Percentiles rank a stretch among this genome's conserved stretches.
These are phyloP conservation scores for Zeugodacus cucurbitae DNA, from an alignment of 1,140 invertebrate genomes.

Conservation along the genomic window DNA sequence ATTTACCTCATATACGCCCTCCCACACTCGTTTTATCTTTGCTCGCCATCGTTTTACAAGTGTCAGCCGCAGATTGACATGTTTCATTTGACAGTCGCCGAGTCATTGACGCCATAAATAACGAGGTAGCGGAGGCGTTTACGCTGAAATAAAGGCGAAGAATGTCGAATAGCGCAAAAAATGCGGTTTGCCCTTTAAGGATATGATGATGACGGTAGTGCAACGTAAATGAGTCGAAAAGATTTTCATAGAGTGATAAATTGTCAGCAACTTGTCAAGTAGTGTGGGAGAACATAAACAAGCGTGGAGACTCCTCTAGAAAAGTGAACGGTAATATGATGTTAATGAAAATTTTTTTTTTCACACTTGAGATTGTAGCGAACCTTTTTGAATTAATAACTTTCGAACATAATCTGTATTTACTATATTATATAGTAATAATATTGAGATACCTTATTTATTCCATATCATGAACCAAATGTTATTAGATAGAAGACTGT, in stretches of 20 bases:
- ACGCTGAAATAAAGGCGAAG: not conserved
- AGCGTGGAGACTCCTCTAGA: not conserved
- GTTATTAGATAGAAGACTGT: no score
- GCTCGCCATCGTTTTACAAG: not conserved
- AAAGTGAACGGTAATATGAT: not conserved
- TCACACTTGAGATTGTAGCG: not conserved
- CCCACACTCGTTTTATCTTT: no score
- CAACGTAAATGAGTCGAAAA: not conserved
- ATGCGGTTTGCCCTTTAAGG: not conserved
- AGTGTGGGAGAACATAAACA: not conserved
- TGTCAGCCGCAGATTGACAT: not conserved
- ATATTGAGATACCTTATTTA: no score
- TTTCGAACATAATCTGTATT: no score
- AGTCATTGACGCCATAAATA: slow-evolving; percentile 32
- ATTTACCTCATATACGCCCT: no score
- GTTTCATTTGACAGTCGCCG: not conserved
- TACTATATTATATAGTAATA: no score
- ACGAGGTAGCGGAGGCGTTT: not conserved
- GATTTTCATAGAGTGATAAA: not conserved
- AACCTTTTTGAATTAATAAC: no score
- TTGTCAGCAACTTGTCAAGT: not conserved
- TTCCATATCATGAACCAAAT: no score
- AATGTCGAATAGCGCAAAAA: not conserved
- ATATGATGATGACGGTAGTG: not conserved
- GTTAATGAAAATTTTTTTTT: not conserved